A percentile compares a stretch with the other conserved stretches of the same genome.
These are phyloP conservation scores for Perizoma flavofasciatum DNA, from an alignment of 2,888 invertebrate species.

Conservation along the genomic window DNA sequence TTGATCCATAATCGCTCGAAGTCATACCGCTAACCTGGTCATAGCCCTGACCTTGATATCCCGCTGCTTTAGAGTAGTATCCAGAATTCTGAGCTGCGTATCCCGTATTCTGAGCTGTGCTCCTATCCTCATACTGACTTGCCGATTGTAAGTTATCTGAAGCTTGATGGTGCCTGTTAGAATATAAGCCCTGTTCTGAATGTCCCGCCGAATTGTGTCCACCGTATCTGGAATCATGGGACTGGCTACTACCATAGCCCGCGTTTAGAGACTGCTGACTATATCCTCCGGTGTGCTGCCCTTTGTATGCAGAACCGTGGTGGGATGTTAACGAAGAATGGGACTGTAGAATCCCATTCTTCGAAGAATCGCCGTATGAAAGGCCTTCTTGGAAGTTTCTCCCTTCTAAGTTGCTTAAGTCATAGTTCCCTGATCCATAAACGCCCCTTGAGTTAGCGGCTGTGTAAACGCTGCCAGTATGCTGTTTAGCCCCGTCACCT, in stretches of 20 bases:
- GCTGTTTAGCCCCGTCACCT: conserved; percentile 66
- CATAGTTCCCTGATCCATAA: conserved; percentile 68
- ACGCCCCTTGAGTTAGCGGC: conserved; percentile 74
- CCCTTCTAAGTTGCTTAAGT: conserved; percentile 67
- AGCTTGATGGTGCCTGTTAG: conserved; percentile 50
- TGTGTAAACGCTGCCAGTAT: conserved; percentile 68
- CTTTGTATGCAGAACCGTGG: conserved; percentile 28
- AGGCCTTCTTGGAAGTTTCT: conserved; percentile 70
- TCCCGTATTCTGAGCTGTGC: conserved; percentile 46
- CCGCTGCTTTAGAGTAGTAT: conserved; percentile 53
- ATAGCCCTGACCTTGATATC: conserved; percentile 48
- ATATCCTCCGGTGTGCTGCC: conserved; percentile 39
- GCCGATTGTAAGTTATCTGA: conserved; percentile 46
- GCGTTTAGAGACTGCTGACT: conserved; percentile 14
- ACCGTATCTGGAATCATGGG: conserved; percentile 47
- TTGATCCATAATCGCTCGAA: conserved; percentile 46
- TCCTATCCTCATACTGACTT: conserved; percentile 47
- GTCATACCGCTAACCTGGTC: conserved; percentile 44
- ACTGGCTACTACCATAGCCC: conserved; percentile 34
- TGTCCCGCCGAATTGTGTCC: conserved; percentile 47
- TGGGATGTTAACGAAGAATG: conserved; percentile 45
- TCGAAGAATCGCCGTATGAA: conserved; percentile 44
- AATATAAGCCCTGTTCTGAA: conserved; percentile 39
- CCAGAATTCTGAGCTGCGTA: conserved; percentile 47
- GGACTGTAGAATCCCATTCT: no score